Percentiles rank a stretch among this genome's conserved stretches.
These are phyloP conservation scores for Taenaris catops DNA, from an alignment of 2,888 invertebrate species.

Conservation along the genomic window DNA sequence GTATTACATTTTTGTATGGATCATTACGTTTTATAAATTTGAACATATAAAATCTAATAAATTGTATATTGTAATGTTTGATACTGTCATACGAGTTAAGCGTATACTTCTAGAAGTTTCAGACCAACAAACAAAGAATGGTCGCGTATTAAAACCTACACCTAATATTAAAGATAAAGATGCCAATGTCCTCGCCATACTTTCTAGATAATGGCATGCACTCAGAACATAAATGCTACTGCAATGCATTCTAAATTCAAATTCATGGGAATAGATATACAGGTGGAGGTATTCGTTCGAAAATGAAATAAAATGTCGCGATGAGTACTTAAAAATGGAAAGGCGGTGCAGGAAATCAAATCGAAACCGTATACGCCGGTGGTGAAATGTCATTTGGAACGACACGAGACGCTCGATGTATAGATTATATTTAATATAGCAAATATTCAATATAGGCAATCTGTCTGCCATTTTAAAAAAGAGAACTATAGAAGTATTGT, in stretches of 20 bases:
- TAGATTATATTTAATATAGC: slow-evolving; percentile 16
- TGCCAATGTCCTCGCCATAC: no score
- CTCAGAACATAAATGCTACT: no score
- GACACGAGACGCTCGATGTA: slow-evolving; percentile 26
- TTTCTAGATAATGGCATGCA: no score
- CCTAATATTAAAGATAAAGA: no score
- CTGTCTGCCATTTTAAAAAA: slow-evolving; percentile 7
- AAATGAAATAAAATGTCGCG: slow-evolving; percentile 48
- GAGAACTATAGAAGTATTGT: slow-evolving; percentile 3
- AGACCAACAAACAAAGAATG: no score
- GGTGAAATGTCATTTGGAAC: slow-evolving; percentile 46
- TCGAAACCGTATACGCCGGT: slow-evolving; percentile 52
- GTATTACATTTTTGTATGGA: no score
- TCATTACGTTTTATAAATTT: no score
- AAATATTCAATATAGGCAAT: slow-evolving; percentile 11
- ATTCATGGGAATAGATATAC: not conserved
- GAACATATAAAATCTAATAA: no score
- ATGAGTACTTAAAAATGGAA: slow-evolving; percentile 70
- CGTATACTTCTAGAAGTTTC: no score
- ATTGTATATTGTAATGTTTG: no score
- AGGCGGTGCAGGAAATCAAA: slow-evolving; percentile 54
- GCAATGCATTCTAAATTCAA: slow-evolving; percentile 12
- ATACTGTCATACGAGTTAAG: no score
- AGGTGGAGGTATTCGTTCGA: slow-evolving; percentile 14
- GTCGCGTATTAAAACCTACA: no score